Evolutionary conservation across 2,888 invertebrate species (phyloP).

Genomic region (Pardosa pseudoannulata): DNA sequence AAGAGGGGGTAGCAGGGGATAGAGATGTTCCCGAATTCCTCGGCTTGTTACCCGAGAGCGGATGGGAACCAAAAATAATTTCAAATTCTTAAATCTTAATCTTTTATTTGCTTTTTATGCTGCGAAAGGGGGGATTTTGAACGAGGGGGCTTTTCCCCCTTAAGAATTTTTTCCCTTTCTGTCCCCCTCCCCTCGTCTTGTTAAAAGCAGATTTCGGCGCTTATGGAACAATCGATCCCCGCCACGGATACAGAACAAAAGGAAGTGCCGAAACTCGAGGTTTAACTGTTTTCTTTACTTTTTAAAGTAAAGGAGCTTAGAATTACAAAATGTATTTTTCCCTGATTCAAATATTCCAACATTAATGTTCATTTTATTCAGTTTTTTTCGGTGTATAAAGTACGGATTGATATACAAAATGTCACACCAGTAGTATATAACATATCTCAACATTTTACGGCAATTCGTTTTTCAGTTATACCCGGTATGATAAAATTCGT

Average conservation of each 20-base stretch:
- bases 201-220: slow-evolving; percentile 56
- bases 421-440: no score
- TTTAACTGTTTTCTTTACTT: background rate
- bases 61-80: slow-evolving; percentile 64
- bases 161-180: background rate
- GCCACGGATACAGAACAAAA: background rate
- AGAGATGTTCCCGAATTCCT: slow-evolving; percentile 22
- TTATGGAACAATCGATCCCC: slow-evolving; percentile 32
- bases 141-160: no score
- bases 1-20: slow-evolving; percentile 10
- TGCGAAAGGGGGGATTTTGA: slow-evolving; percentile 24
- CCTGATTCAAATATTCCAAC: no score
- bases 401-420: no score
- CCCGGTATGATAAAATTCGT: no score
- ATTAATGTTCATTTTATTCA: no score
- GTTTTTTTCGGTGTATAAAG: no score
- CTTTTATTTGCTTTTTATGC: slow-evolving; percentile 63
- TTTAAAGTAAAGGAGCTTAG: no score
- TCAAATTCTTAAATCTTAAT: slow-evolving; percentile 66
- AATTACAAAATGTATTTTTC: no score
- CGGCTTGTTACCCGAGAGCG: slow-evolving; percentile 55
- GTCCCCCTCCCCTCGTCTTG: slow-evolving; percentile 28
- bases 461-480: no score
- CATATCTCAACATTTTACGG: no score
- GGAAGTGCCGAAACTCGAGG: background rate